phyloP scores from a whole-genome alignment of 2,797 vertebrate genomes.

The Anguilla marmorata region DNA sequence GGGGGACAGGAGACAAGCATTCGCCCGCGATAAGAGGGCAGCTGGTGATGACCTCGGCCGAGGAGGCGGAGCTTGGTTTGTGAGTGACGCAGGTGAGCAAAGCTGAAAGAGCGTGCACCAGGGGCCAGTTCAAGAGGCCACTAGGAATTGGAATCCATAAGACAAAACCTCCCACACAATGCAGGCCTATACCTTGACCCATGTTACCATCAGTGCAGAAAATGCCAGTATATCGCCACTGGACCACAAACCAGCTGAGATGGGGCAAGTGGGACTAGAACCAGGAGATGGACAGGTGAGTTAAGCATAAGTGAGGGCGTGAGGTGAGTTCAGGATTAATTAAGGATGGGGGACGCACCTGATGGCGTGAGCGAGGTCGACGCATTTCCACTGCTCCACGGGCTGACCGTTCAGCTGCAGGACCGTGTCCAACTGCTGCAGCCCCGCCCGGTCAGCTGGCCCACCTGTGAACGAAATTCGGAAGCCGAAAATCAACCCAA shows the following conservation, averaged over 20 bases:
- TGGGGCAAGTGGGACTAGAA: not conserved
- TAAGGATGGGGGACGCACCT: slow-evolving; percentile 66
- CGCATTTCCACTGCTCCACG: slow-evolving; percentile 92
- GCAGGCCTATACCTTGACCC: not conserved
- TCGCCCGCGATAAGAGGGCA: not conserved
- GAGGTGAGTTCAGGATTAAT: not conserved
- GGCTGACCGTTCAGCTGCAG: slow-evolving; percentile 87
- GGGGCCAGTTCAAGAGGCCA: not conserved
- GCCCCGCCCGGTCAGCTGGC: slow-evolving; percentile 84
- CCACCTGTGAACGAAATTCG: slow-evolving; percentile 69
- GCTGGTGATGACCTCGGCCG: not conserved
- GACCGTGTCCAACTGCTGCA: slow-evolving; percentile 84
- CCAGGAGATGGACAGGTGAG: not conserved
- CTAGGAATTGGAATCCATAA: not conserved
- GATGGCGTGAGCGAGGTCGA: slow-evolving; percentile 88
- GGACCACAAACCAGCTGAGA: not conserved
- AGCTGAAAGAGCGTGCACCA: not conserved
- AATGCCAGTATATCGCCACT: not conserved
- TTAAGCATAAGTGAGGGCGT: not conserved
- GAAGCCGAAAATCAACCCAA: not conserved
- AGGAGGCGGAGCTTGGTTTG: not conserved
- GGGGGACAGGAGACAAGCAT: slow-evolving; percentile 1
- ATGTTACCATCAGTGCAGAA: not conserved
- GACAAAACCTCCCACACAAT: not conserved
- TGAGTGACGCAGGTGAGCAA: not conserved